Evolutionary conservation across 2,113 vertebrate species (phyloP).

Genomic region (Malaclemys terrapin): DNA sequence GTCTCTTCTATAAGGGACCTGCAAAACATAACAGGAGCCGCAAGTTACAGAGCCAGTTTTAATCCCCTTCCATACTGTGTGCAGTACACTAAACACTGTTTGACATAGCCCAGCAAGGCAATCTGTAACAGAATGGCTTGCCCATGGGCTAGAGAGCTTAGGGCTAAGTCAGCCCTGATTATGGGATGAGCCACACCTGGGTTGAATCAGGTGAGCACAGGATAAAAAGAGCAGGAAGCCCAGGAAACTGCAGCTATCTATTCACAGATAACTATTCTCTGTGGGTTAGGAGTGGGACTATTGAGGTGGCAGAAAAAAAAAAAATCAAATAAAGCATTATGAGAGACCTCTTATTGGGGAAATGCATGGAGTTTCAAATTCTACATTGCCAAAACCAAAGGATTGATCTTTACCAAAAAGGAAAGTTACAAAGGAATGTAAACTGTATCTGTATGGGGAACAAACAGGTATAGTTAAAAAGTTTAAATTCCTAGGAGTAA

Average conservation of each 20-base stretch:
- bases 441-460: not conserved
- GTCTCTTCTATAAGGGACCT: too few relatives aligned
- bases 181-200: too few relatives aligned
- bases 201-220: too few relatives aligned
- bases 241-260: not conserved
- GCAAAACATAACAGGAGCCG: too few relatives aligned
- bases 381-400: not conserved
- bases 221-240: not conserved
- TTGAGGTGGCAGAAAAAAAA: not conserved
- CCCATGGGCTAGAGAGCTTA: too few relatives aligned
- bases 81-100: too few relatives aligned
- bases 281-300: not conserved
- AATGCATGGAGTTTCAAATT: not conserved
- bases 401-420: not conserved
- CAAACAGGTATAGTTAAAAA: not conserved
- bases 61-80: too few relatives aligned
- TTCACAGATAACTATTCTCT: not conserved
- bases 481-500: not conserved
- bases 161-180: too few relatives aligned
- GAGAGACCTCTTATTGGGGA: not conserved
- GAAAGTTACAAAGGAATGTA: not conserved
- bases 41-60: too few relatives aligned
- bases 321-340: not conserved
- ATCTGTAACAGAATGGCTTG: too few relatives aligned
- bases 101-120: too few relatives aligned